Evolutionary conservation across 2,888 invertebrate genomes (phyloP), one percentile per base, ranked within the genome.

Genomic region (Yponomeuta sedellus): DNA sequence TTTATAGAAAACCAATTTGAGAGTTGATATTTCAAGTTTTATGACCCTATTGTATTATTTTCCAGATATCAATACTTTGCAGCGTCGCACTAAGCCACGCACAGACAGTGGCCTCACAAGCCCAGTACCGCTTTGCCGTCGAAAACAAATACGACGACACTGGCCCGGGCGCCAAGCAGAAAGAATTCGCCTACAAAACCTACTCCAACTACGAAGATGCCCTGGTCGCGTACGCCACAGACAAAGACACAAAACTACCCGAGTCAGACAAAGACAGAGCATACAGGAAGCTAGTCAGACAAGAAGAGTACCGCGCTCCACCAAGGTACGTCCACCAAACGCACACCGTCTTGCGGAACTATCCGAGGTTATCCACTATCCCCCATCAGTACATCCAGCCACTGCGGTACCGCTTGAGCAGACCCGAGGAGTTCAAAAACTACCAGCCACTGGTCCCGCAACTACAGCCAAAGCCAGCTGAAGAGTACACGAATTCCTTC

Each of bases 141-240:
- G 88, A 91, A 61, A 91, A 86, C 77, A 83, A 85, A 69, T 92
- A 86, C 68, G 91, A 91, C 68, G 79, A 87, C 71, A 92, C 92
- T 0, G 92, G 92, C 8, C 91, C 91, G 0, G 90, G 88, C 5
- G 84, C 88, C 0, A 83, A 82, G 25, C 68, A 72, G 1, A 81
- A 76, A 0, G 83, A 82, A 65, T 76, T 72, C 67, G 91, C 90
- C 0, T 88, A 85, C 77, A 77, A 78, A 25, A 86, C 85, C 0
- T 88, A 83, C 74, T 81, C 77, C 25, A 84, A 70, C 22, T 66
- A 89, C 6, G 86, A 87, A 25, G 88, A 88, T 0, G 89, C 88
- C 0, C 68, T 90, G 0, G 56, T 87, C 12, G 82, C 78, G 1
- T 89, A 83, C 70, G 66, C 86, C 0, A 79, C 87, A 22, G 88